Evolutionary conservation across 2,113 vertebrate genomes (phyloP).

Genomic region (Melospiza georgiana): DNA sequence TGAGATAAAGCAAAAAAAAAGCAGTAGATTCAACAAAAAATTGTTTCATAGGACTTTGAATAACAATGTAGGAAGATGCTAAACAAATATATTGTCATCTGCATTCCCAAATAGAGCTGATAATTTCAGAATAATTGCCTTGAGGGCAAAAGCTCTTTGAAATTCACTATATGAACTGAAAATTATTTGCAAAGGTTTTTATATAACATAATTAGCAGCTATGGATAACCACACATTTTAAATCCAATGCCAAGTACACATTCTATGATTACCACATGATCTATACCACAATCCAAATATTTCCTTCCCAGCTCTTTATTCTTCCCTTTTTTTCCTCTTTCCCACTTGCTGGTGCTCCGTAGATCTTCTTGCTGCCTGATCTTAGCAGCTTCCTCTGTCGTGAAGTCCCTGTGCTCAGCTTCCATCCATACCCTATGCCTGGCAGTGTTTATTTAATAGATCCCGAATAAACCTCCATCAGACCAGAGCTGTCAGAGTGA

Average conservation of each 20-base stretch:
- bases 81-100: not conserved
- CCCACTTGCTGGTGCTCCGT: not conserved
- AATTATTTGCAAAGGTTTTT: not conserved
- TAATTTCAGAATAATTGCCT: not conserved
- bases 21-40: not conserved
- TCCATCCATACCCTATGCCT: not conserved
- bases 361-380: not conserved
- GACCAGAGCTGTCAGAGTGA: not conserved
- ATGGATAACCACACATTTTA: not conserved
- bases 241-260: not conserved
- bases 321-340: not conserved
- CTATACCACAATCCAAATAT: not conserved
- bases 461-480: not conserved
- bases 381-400: not conserved
- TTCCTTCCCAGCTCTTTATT: not conserved
- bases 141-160: not conserved
- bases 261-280: not conserved
- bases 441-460: not conserved
- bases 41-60: not conserved
- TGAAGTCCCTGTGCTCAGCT: not conserved
- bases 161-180: not conserved
- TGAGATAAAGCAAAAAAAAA: not conserved
- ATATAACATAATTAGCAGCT: not conserved
- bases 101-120: not conserved
- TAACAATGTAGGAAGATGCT: not conserved